Evolutionary conservation across 2,888 invertebrate species (phyloP).

Genomic region (Eilema depressum): DNA sequence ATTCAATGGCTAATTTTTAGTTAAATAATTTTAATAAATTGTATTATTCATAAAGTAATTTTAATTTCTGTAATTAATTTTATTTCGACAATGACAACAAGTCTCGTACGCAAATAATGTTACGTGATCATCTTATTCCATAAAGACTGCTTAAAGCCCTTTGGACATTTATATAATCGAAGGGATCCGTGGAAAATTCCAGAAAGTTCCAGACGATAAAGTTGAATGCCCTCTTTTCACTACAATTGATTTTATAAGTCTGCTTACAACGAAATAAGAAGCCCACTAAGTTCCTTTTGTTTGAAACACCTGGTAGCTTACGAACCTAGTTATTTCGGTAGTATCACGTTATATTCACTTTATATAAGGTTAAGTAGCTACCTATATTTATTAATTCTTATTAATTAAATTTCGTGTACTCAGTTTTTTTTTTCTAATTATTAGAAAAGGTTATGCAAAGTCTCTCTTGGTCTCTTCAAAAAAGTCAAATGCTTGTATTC

Average conservation of each 20-base stretch:
- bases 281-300: constrained; percentile 33
- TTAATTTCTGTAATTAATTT: too few relatives aligned
- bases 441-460: neutral
- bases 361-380: neutral
- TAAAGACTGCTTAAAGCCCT: neutral
- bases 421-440: neutral
- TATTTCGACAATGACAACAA: too few relatives aligned
- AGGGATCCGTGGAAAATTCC: neutral
- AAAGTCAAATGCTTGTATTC: neutral
- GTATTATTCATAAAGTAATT: too few relatives aligned
- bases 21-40: too few relatives aligned
- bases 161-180: constrained; percentile 6
- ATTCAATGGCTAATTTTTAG: too few relatives aligned
- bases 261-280: constrained; percentile 49
- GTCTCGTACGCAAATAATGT: too few relatives aligned
- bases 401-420: too few relatives aligned
- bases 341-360: neutral
- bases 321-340: neutral
- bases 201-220: constrained; percentile 13
- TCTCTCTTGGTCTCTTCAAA: neutral
- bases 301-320: neutral
- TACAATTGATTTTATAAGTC: constrained; percentile 53
- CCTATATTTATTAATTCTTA: neutral
- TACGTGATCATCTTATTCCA: too few relatives aligned
- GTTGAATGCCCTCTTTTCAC: constrained; percentile 37